Evolutionary conservation across 2,888 invertebrate species (phyloP), one percentile per base, ranked within the genome.

Genomic region (Cerastoderma edule): DNA sequence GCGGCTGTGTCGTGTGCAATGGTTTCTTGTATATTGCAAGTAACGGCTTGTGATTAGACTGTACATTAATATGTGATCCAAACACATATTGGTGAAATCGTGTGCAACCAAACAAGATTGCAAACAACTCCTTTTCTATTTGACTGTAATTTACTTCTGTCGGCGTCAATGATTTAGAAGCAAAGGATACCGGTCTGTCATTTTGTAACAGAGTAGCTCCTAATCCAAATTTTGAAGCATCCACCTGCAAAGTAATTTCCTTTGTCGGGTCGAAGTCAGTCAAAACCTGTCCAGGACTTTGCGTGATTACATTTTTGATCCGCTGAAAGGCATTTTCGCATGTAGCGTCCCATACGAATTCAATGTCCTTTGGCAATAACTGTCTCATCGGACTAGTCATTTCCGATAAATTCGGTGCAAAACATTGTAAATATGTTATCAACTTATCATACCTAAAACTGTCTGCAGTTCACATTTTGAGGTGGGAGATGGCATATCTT

Each of bases 1-100:
- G 39, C 1, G 71, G 65, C 39, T 69, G 65, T 33, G 79, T 72
- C 60, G 65, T 10, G 28, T 46, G 28, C 13, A 76, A n/a, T 56
- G 76, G 27, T 69, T 78, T 78, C 33, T 63, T 73, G 13, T 65
- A 33, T 10, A 74, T 70, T 10, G 54, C 35, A 6, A 66, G 75
- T 6, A 87, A 56, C 5, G 85, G 86, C 44, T 80, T 83, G 57
- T 87, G 87, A 57, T 87, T 86, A n/a, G 83, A 74, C 53, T 83
- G 67, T 2, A 83, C n/a, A n/a, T n/a, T n/a, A n/a, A n/a, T n/a
- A n/a, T n/a, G n/a, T n/a, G n/a, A n/a, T n/a, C n/a, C n/a, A 72
- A 24, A 85, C 8, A 85, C 53, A 27, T 78, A 82, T 24, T 80
- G 73, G 35, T 78, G 79, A 67, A 88, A 88, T 19, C 72, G 54